Evolutionary conservation across 2,113 vertebrate genomes (phyloP).

Genomic region (Hydropotes inermis): DNA sequence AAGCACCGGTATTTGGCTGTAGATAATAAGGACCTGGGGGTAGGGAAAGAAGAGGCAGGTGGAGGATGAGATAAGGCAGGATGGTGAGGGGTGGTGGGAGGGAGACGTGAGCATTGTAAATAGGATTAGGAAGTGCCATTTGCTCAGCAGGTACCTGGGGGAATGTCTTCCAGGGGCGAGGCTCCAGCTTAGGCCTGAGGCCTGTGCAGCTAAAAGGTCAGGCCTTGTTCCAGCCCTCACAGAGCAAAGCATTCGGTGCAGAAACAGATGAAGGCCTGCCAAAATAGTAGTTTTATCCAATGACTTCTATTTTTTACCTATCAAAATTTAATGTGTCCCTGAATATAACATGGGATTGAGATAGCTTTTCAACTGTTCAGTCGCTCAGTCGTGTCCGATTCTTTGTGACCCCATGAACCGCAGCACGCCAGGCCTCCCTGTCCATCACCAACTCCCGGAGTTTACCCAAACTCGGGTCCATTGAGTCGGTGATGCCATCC

Average conservation of each 20-base stretch:
- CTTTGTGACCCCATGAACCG: not conserved
- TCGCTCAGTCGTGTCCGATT: fast-evolving
- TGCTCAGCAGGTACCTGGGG: fast-evolving
- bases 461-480: not conserved
- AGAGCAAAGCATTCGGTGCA: too few species aligned
- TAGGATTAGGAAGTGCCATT: not conserved
- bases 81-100: not conserved
- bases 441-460: not conserved
- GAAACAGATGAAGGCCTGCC: not conserved
- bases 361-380: not conserved
- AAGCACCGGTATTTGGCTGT: not conserved
- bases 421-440: not conserved
- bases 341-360: not conserved
- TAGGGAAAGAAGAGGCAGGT: not conserved
- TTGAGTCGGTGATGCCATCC: not conserved
- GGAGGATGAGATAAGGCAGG: not conserved
- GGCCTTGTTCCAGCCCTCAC: not conserved
- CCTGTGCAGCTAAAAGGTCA: not conserved
- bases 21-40: not conserved
- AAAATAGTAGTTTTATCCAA: not conserved
- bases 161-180: not conserved
- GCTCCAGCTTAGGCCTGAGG: not conserved
- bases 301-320: not conserved
- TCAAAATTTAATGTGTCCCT: not conserved
- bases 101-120: not conserved